Evolutionary conservation across 53 echinoderm and acorn worm species (phyloP), one percentile per base, ranked within the genome.

Genomic region (Patiria pectinifera): DNA sequence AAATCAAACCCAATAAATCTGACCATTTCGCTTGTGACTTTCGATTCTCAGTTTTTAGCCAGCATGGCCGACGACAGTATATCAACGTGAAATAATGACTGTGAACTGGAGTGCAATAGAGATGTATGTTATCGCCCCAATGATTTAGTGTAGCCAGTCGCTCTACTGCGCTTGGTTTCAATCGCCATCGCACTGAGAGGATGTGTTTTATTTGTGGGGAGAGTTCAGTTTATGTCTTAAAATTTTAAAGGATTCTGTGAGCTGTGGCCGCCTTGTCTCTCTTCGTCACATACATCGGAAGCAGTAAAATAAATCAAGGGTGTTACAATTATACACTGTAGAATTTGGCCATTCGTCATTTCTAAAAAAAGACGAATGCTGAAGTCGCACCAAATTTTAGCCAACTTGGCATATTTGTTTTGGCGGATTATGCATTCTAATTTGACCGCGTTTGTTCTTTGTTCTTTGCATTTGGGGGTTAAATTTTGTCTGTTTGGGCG

Each of bases 61-160:
- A 62, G 69, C 15, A 43, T 22, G 66, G 66, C 66, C 53, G 53
- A 0, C 11, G 81, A 81, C 81, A 18, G 81, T 90, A 90, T 90
- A 81, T 90, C 90, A 90, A 81, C n/a, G 81, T 90, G 81, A 90
- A 80, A 81, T 80, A 90, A 90, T 81, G 90, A 90, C 90, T 80
- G 66, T 90, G 90, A 81, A 90, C 90, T 81, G 35, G n/a, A 78
- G 70, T n/a, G 80, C 90, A 80, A 90, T 81, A 47, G 78, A 90
- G 90, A 90, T 61, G 90, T 90, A 66, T 81, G 90, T 90, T 90
- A 90, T 90, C 90, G 81, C 90, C 47, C 13, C 15, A 66, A 77
- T 81, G 81, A 90, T 90, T 81, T 80, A 90, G 69, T 24, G 53
- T 47, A 4, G 72, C 59, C 75, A 4, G 72, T 75, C 24, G 80